Conservation (phyloP, 1,140 invertebrate species). For the Penaeus vannamei region DNA sequence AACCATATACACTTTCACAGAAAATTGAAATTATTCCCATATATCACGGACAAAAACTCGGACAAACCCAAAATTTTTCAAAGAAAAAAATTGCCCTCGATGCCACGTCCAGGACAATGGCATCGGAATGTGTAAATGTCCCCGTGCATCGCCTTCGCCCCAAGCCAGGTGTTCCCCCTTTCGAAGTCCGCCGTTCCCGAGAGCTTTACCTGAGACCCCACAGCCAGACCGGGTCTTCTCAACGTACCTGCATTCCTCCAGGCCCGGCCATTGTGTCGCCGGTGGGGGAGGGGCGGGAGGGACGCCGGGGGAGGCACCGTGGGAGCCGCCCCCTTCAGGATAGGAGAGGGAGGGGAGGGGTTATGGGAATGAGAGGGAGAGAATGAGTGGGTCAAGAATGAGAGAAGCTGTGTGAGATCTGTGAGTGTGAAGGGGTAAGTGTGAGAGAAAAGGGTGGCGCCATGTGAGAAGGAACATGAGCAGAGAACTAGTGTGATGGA, state of each 20-base stretch:
- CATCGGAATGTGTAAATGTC: conserved; percentile 16
- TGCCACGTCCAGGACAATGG: too few species aligned
- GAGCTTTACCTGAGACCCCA: conserved; percentile 48
- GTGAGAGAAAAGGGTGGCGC: conserved; percentile 36
- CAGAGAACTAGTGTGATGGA: neutral
- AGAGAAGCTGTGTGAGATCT: conserved; percentile 10
- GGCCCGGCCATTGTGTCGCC: conserved; percentile 47
- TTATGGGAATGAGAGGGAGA: conserved; percentile 1
- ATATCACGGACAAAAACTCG: too few species aligned
- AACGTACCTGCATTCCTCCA: conserved; percentile 63
- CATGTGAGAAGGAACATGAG: conserved; percentile 12
- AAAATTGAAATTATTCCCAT: too few species aligned
- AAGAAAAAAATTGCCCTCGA: too few species aligned
- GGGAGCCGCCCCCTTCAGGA: conserved; percentile 36
- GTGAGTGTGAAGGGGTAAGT: conserved; percentile 22
- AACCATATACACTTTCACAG: too few species aligned
- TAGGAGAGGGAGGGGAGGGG: conserved; percentile 26
- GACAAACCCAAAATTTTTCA: too few species aligned
- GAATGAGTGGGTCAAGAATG: conserved; percentile 14
- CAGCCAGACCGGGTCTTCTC: conserved; percentile 38
- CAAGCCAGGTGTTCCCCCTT: conserved; percentile 41
- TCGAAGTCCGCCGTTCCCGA: neutral
- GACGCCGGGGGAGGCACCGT: conserved; percentile 38
- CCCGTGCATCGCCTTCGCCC: neutral
- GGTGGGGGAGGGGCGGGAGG: conserved; percentile 13